Evolutionary conservation across 1,140 invertebrate species (phyloP), one percentile per base, ranked within the genome.

Genomic region (Microplitis demolitor): DNA sequence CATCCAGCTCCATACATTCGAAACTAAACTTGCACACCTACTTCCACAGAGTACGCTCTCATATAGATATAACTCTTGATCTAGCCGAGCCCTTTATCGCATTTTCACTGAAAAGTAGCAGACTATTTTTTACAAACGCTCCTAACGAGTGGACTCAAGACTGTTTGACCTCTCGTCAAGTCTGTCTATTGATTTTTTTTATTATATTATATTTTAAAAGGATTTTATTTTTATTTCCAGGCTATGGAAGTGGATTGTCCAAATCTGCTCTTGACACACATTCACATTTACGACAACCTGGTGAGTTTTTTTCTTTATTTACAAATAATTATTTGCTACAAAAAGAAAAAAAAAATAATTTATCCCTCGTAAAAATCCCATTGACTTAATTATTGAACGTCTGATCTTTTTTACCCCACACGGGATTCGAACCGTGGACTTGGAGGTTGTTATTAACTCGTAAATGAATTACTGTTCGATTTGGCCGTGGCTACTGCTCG

Each of bases 281-380:
- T 85, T 91, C 92, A 78, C 94, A 95, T 89, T 90, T 95, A 77
- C 89, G 94, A 84, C 94, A 95, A 89, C 93, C 94, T 89, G 93
- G 94, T 95, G 88, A 85, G 80, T 85, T 16, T 51, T 62, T 14
- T 31, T 58, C 4, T 58, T 6, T 58, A 2, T 24, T n/a, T n/a
- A n/a, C 24, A 24, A 24, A 24, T 24, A 24, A 24, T 24, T 24
- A 24, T 24, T 24, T 24, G 0, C 1, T 24, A 24, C n/a, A 14
- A 54, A 14, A 5, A 54, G 51, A 16, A 54, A 54, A n/a, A 54
- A 54, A 54, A 54, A 54, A n/a, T 14, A 6, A 50, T 50, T 50
- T 6, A 50, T 24, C 24, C 24, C 24, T 24, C 24, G 24, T 24
- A 24, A 24, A 24, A 24, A 24, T 24, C 24, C 24, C 24, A 24